Evolutionary conservation across 2,113 vertebrate genomes (phyloP).

Genomic region (Campylomormyrus numenius): DNA sequence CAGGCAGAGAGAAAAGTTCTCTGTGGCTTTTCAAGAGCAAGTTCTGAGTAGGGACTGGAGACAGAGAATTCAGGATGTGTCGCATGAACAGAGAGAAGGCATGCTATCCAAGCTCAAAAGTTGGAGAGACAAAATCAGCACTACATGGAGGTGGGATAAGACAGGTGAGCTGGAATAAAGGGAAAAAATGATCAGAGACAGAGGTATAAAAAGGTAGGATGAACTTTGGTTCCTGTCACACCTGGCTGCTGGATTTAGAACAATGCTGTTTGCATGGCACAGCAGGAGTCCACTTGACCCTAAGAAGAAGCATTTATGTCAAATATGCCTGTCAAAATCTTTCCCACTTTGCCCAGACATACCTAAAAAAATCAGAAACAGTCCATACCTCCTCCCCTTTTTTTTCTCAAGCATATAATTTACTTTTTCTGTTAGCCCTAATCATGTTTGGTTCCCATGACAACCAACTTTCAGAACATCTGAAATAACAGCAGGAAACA

Average conservation of each 20-base stretch:
- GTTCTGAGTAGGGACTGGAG: background rate
- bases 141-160: background rate
- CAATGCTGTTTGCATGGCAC: background rate
- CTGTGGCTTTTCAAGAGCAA: background rate
- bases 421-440: slow-evolving; percentile 7
- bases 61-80: background rate
- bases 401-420: background rate
- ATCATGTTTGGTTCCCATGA: slow-evolving; percentile 28
- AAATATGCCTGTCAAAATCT: background rate
- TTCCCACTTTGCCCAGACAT: background rate
- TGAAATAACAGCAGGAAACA: slow-evolving; percentile 13
- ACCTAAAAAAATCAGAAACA: background rate
- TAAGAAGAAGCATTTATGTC: background rate
- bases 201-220: background rate
- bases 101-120: background rate
- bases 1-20: background rate
- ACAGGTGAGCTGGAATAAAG: background rate
- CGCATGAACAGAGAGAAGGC: background rate
- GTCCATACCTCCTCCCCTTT: background rate
- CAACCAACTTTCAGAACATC: slow-evolving; percentile 28
- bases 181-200: background rate
- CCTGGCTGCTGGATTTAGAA: background rate
- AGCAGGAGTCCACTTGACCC: background rate
- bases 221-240: background rate
- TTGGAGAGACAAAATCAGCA: background rate